These are phyloP conservation scores for Schizopygopsis pylzovi DNA, from an alignment of 2,797 vertebrate species.

Conservation along the genomic window DNA sequence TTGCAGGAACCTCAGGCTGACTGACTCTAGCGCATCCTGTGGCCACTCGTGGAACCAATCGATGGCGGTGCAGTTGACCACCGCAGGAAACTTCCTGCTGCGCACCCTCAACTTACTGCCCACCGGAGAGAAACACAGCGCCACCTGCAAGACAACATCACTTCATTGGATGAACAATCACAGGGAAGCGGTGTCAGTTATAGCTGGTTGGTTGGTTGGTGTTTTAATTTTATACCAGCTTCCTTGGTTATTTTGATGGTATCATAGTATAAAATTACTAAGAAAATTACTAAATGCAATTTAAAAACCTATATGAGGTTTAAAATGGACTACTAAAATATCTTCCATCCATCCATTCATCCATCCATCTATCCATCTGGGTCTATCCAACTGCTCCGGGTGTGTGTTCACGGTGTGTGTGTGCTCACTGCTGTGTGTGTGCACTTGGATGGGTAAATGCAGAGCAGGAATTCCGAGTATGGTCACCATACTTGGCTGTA, in stretches of 20 bases:
- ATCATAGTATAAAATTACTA: not conserved
- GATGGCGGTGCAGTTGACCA: slow-evolving; percentile 86
- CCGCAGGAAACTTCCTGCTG: slow-evolving; percentile 90
- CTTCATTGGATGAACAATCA: not conserved
- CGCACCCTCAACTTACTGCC: slow-evolving; percentile 85
- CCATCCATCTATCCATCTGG: too few relatives aligned
- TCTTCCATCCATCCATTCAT: not conserved
- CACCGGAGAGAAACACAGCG: slow-evolving; percentile 92
- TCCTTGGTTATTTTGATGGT: not conserved
- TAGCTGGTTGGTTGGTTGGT: not conserved
- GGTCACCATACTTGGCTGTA: too few relatives aligned
- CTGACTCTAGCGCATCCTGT: slow-evolving; percentile 88
- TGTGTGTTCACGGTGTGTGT: too few relatives aligned
- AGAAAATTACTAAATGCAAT: not conserved
- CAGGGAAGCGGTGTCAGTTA: not conserved
- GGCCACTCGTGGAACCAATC: slow-evolving; percentile 98
- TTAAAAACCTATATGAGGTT: not conserved
- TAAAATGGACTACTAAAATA: not conserved
- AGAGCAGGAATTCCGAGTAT: too few relatives aligned
- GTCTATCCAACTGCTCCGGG: too few relatives aligned
- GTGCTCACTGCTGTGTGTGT: too few relatives aligned
- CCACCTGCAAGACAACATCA: slow-evolving; percentile 77
- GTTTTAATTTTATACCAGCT: not conserved
- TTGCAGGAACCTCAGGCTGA: slow-evolving; percentile 90
- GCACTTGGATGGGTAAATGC: too few relatives aligned